Base-by-base conservation (phyloP, 2,113 vertebrate species). In the Gobio gobio region DNA sequence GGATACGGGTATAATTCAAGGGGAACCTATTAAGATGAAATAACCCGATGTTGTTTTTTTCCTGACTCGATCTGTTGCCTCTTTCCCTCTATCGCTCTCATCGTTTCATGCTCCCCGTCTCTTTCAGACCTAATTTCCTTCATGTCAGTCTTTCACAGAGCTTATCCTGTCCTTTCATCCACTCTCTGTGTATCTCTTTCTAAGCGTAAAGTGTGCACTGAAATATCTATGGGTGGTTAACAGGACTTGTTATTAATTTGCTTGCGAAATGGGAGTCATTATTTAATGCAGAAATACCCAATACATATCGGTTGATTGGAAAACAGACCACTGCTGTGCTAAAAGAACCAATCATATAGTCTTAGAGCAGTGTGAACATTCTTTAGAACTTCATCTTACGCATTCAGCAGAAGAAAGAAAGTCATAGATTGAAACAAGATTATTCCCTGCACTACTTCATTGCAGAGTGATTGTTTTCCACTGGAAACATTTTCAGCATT, bases 81-180 rank as follows among this genome's bases (percentile, higher is more conserved):
- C 51, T 56, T 78, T 78, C 33, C 40, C 3, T 45, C 58, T 79
- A 45, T 79, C 58, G 8, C n/a, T 61, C 58, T 45, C 58, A 47
- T 64, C 58, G 40, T 79, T 45, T 64, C 40, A 79, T 45, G 63
- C 63, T 54, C 45, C 24, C 24, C 4, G 4, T 68, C 45, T 81
- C 79, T 29, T 82, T 54, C 63, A 82, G 47, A 82, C 18, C 61
- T 51, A 14, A 82, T 82, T 82, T 82, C 79, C 45, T 82, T n/a
- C 63, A 68, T 54, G 26, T 36, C 61, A 68, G 45, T 68, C 79
- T 82, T 68, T 66, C 43, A 51, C n/a, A 68, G 16, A 82, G 78
- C 58, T 79, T 63, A 79, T 79, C 58, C 58, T 43, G n/a, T 45
- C 78, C 78, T 79, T 79, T 79, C 40, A 63, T 47, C 58, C 58